Percentiles rank a stretch among this genome's conserved stretches.
phyloP scores from a whole-genome alignment of 35 echinoderm and acorn worm species.

The Apostichopus californicus region DNA sequence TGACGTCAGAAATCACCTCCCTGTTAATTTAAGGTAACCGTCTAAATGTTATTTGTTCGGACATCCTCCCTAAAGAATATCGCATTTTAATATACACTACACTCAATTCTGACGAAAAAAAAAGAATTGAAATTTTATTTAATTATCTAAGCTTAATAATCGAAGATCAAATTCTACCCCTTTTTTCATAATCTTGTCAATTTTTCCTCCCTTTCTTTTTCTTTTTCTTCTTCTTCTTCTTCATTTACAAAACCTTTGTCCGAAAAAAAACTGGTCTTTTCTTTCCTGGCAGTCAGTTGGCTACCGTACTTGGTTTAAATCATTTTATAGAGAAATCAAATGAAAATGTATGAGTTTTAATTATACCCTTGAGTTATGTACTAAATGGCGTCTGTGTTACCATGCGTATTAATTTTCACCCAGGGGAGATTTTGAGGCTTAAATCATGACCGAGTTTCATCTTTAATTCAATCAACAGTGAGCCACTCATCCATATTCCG shows the following conservation, averaged over 20 bases:
- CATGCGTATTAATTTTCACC: conserved; percentile 34
- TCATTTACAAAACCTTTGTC: too few relatives aligned
- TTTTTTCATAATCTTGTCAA: not conserved
- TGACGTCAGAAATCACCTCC: too few relatives aligned
- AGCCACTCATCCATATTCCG: not conserved
- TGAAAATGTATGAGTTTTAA: conserved; percentile 29
- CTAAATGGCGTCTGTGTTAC: conserved; percentile 32
- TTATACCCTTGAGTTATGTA: conserved; percentile 42
- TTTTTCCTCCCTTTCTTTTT: not conserved
- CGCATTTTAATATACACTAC: not conserved
- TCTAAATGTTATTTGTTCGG: not conserved
- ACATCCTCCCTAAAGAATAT: not conserved
- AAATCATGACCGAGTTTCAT: conserved; percentile 40
- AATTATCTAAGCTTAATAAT: not conserved
- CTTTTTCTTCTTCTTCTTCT: too few relatives aligned
- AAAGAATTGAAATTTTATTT: not conserved
- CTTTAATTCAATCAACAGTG: conserved; percentile 40
- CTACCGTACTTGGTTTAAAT: not conserved
- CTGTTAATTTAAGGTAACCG: too few relatives aligned
- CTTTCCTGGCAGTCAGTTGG: not conserved
- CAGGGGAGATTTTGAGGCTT: conserved; percentile 10
- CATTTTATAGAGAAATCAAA: not conserved
- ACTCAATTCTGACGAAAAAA: not conserved
- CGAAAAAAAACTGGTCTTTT: too few relatives aligned
- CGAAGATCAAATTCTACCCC: not conserved